These are phyloP conservation scores for Phrynocephalus vlangalii DNA, from an alignment of 2,797 vertebrate genomes.

Conservation along the genomic window DNA sequence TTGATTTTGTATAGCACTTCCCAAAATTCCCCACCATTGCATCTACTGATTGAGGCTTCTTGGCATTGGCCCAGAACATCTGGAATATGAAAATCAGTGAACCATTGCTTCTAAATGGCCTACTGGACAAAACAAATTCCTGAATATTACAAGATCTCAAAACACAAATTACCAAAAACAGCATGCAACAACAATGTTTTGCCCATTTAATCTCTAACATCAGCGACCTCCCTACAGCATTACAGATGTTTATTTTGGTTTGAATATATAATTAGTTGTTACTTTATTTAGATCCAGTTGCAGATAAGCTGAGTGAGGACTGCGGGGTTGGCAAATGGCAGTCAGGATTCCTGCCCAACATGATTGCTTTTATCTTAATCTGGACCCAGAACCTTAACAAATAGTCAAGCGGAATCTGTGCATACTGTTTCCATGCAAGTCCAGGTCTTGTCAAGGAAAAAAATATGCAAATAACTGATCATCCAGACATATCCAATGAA, in stretches of 20 bases:
- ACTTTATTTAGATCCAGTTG: neutral
- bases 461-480: neutral
- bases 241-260: neutral
- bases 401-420: neutral
- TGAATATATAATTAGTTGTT: neutral
- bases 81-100: no score
- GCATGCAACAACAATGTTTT: slow-evolving; percentile 49
- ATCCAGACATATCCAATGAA: neutral
- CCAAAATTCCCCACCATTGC: no score
- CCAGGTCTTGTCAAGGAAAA: no score
- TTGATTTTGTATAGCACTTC: no score
- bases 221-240: no score
- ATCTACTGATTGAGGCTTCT: no score
- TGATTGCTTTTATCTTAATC: neutral
- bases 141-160: slow-evolving; percentile 59
- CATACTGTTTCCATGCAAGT: neutral
- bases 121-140: slow-evolving; percentile 69
- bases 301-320: neutral
- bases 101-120: slow-evolving; percentile 17
- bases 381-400: neutral
- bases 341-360: neutral
- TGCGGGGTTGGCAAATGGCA: no score
- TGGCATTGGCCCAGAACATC: no score
- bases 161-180: slow-evolving; percentile 53
- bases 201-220: neutral